These are phyloP conservation scores for Leptinotarsa peninsularis DNA, from an alignment of 2,888 invertebrate genomes.

Conservation along the genomic window DNA sequence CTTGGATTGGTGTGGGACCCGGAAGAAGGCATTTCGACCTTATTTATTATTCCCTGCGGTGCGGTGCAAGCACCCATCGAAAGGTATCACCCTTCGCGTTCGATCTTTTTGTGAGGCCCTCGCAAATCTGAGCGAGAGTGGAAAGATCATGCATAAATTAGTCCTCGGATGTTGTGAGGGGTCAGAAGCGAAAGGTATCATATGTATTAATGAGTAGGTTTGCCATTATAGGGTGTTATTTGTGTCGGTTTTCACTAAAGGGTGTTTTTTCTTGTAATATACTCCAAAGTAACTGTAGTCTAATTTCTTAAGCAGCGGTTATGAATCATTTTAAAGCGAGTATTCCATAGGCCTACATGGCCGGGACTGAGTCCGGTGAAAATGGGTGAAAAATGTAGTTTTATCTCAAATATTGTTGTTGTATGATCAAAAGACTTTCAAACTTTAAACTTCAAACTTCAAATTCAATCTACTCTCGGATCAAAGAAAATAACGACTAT, in stretches of 20 bases:
- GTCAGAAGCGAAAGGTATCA: neutral
- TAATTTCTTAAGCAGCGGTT: too few species aligned
- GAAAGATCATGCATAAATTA: conserved; percentile 18
- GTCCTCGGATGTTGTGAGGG: neutral
- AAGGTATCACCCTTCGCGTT: conserved; percentile 41
- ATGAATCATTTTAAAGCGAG: too few species aligned
- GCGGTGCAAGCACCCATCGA: conserved; percentile 32
- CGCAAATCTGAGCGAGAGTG: conserved; percentile 22
- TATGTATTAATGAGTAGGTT: neutral
- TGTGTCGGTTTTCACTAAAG: too few species aligned
- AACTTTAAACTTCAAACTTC: too few species aligned
- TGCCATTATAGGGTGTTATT: neutral
- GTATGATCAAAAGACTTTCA: too few species aligned
- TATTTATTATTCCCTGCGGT: conserved; percentile 45
- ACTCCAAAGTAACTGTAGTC: neutral
- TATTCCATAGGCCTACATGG: too few species aligned
- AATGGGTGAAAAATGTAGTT: too few species aligned
- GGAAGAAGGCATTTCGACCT: conserved; percentile 41
- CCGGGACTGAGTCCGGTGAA: too few species aligned
- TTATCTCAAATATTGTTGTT: too few species aligned
- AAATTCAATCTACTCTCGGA: too few species aligned
- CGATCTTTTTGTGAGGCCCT: conserved; percentile 36
- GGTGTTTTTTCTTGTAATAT: neutral
- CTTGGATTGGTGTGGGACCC: conserved; percentile 42
- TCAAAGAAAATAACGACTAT: too few species aligned